Evolutionary conservation across 2,888 invertebrate genomes (phyloP).

Genomic region (Drosophila tanythrix): DNA sequence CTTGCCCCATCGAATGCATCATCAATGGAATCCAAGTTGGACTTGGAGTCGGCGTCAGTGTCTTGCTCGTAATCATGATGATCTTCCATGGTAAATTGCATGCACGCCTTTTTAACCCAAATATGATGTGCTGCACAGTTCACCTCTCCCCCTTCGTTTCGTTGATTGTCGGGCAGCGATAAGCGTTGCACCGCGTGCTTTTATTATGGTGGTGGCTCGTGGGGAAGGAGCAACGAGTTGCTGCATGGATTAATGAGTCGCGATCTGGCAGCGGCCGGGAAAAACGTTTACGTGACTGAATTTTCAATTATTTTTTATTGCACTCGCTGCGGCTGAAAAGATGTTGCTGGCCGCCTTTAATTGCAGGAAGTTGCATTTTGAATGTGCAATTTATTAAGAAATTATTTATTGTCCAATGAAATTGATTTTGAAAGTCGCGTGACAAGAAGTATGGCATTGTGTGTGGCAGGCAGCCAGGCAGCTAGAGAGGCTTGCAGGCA

Average conservation of each 20-base stretch:
- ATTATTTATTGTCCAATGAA: conserved; percentile 73
- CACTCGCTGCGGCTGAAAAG: conserved; percentile 38
- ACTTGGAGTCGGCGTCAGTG: conserved; percentile 20
- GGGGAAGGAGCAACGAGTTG: conserved; percentile 34
- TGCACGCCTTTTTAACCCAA: conserved; percentile 75
- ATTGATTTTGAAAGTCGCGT: conserved; percentile 77
- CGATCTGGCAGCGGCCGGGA: conserved; percentile 69
- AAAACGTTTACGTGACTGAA: conserved; percentile 76
- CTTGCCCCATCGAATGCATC: conserved; percentile 59
- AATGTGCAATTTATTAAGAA: conserved; percentile 76
- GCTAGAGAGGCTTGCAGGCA: not conserved
- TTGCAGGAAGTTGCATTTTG: conserved; percentile 76
- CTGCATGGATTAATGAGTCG: conserved; percentile 70
- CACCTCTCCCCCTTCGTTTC: conserved; percentile 9
- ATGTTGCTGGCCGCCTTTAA: conserved; percentile 62
- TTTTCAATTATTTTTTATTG: conserved; percentile 79
- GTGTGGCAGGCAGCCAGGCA: conserved; percentile 42
- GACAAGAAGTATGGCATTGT: conserved; percentile 58
- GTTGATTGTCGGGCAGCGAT: conserved; percentile 60
- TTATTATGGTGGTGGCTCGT: conserved; percentile 41
- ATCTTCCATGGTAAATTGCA: conserved; percentile 69
- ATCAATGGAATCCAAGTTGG: conserved; percentile 20
- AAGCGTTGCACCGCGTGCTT: conserved; percentile 55
- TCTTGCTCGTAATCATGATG: conserved; percentile 61
- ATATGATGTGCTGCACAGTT: conserved; percentile 51